A percentile compares a stretch with the other conserved stretches of the same genome.
phyloP scores from a whole-genome alignment of 2,888 invertebrate genomes.

The Serrognathus titanus region DNA sequence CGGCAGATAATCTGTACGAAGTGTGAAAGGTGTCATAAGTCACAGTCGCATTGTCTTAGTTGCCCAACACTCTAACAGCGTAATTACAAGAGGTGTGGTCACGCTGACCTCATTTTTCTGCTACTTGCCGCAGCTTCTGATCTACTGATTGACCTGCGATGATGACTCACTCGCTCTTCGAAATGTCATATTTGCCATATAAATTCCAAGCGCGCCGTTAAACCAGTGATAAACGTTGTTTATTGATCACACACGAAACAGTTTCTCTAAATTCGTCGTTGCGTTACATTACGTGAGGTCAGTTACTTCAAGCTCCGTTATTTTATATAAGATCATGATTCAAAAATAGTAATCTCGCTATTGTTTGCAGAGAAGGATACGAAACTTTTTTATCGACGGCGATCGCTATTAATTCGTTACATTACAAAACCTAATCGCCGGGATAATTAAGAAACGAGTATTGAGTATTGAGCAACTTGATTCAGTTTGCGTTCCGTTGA shows the following conservation, averaged over 20 bases:
- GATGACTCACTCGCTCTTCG: constrained; percentile 2
- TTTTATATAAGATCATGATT: too few relatives aligned
- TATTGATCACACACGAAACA: background rate
- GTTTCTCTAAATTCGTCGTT: too few relatives aligned
- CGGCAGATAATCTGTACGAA: constrained; percentile 7
- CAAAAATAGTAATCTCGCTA: too few relatives aligned
- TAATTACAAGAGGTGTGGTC: constrained; percentile 3
- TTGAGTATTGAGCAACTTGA: too few relatives aligned
- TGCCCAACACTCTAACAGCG: constrained; percentile 12
- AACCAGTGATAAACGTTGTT: background rate
- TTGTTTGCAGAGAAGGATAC: too few relatives aligned
- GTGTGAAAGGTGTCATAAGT: constrained; percentile 30
- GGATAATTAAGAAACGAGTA: too few relatives aligned
- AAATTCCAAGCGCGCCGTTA: background rate
- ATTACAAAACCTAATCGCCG: too few relatives aligned
- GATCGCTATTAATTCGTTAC: too few relatives aligned
- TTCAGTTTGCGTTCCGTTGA: too few relatives aligned
- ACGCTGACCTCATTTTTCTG: constrained; percentile 2
- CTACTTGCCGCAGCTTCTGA: constrained; percentile 3
- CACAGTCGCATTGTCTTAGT: constrained; percentile 27
- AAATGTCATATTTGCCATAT: constrained; percentile 3
- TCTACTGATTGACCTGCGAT: constrained; percentile 2
- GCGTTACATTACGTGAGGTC: too few relatives aligned
- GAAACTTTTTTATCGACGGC: too few relatives aligned
- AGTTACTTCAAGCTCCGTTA: too few relatives aligned